Conservation (phyloP, 2,113 vertebrate species). For the Ochotona curzoniae region DNA sequence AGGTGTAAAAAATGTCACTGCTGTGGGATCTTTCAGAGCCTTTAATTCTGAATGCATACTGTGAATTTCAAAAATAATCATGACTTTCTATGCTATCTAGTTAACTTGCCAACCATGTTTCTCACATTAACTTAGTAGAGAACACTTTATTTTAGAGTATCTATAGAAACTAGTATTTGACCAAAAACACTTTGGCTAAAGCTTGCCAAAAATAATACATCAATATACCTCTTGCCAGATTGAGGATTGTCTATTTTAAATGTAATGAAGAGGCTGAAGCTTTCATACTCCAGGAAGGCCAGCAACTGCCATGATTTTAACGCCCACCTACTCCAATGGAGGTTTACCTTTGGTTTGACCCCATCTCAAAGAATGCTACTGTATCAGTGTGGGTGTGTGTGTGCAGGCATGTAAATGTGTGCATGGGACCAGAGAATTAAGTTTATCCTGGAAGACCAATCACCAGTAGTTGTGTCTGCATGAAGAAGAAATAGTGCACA, state of each 20-base stretch:
- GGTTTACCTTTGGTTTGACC: not conserved
- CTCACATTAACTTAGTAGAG: not conserved
- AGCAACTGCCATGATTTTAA: not conserved
- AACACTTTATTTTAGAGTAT: not conserved
- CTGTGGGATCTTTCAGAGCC: not conserved
- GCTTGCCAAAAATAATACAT: not conserved
- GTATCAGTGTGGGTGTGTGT: too few relatives aligned
- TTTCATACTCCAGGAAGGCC: not conserved
- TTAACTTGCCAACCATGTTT: not conserved
- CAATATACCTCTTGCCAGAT: too few relatives aligned
- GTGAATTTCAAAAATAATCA: constrained; percentile 24
- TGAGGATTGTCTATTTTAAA: not conserved
- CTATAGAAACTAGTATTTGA: not conserved
- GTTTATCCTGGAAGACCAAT: not conserved
- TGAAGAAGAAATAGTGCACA: not conserved
- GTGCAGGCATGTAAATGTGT: too few relatives aligned
- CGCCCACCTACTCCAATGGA: too few relatives aligned
- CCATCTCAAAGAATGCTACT: not conserved
- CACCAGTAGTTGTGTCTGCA: not conserved
- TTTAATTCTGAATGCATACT: not conserved
- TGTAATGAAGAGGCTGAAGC: accelerated
- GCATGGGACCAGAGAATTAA: not conserved
- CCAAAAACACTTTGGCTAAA: not conserved
- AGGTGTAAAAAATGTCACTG: not conserved
- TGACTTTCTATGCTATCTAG: not conserved